Conservation (phyloP, 1,140 invertebrate species). For the Forficula auricularia region DNA sequence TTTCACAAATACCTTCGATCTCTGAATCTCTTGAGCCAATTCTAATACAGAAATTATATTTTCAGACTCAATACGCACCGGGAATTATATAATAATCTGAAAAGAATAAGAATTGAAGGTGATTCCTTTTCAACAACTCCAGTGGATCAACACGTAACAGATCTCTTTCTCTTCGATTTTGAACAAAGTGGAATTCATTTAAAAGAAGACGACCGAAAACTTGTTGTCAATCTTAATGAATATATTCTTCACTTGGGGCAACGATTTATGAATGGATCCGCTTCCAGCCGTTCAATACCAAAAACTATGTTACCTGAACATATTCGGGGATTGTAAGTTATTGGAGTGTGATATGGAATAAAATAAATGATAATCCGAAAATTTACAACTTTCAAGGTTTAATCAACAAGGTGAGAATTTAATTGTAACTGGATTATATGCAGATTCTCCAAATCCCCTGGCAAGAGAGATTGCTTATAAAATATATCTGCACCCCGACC, state of each 20-base stretch:
- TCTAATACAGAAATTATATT: too few species aligned
- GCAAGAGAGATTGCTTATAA: conserved; percentile 80
- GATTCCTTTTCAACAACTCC: conserved; percentile 48
- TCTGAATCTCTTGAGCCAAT: too few species aligned
- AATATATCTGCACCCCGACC: conserved; percentile 64
- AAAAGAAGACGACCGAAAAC: conserved; percentile 48
- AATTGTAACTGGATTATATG: conserved; percentile 56
- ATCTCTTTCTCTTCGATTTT: conserved; percentile 88
- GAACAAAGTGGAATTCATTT: conserved; percentile 93
- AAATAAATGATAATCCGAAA: conserved; percentile 6
- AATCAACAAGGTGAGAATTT: conserved; percentile 49
- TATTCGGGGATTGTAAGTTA: conserved; percentile 54
- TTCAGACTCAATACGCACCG: conserved; percentile 75
- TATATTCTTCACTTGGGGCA: conserved; percentile 64
- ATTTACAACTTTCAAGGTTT: conserved; percentile 39
- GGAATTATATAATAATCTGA: conserved; percentile 58
- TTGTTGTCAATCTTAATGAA: conserved; percentile 74
- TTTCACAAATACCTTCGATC: too few species aligned
- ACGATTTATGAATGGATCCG: conserved; percentile 61
- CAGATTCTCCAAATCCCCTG: conserved; percentile 58
- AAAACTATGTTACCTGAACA: conserved; percentile 46
- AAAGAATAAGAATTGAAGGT: conserved; percentile 44
- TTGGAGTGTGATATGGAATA: conserved; percentile 6
- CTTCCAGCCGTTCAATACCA: conserved; percentile 42
- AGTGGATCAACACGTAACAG: conserved; percentile 68